Evolutionary conservation across 2,888 invertebrate species (phyloP), one percentile per base, ranked within the genome.

Genomic region (Pasiphila rectangulata): DNA sequence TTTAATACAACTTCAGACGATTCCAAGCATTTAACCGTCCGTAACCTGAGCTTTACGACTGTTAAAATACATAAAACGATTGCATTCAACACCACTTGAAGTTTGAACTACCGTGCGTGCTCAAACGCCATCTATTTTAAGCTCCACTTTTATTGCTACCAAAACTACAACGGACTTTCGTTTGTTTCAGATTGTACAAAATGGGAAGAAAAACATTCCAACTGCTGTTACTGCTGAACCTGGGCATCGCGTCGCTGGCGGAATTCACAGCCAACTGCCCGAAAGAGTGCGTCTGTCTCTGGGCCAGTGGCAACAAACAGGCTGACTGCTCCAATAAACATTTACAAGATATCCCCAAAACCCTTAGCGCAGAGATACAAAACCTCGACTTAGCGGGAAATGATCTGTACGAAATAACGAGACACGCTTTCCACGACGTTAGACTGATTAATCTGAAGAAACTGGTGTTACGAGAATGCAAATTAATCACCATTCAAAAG

Each of bases 251-350:
- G 13, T 69, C 79, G 5, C 67, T 80, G 36, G 82, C 81, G 12
- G 89, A 90, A 63, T 92, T 92, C 76, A 89, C 90, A 40, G 86
- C 85, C 19, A 90, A 91, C 69, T 94, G 94, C 75, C 91, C 92
- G 5, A 72, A 88, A 55, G 87, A 88, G 45, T 97, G 97, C 85
- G 92, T 93, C 67, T 97, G 97, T 75, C 93, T 93, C 56, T 97
- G 97, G 96, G 92, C 92, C 17, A 93, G 93, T 49, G 96, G 96
- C 3, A 95, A 94, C 75, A 95, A 94, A 73, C 93, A 93, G 13
- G 96, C 96, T 1, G 94, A 95, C 61, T 97, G 97, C 75, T 91
- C 91, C 21, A 88, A 90, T 43, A 90, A 91, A 24, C 88, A 90
- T n/a, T 88, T 95, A 20, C 90, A 88, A 34, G 84, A 91, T 19